Percentiles rank a stretch among this genome's conserved stretches.
phyloP scores from a whole-genome alignment of 2,888 invertebrate genomes.

The Nemotelus nigrinus region DNA sequence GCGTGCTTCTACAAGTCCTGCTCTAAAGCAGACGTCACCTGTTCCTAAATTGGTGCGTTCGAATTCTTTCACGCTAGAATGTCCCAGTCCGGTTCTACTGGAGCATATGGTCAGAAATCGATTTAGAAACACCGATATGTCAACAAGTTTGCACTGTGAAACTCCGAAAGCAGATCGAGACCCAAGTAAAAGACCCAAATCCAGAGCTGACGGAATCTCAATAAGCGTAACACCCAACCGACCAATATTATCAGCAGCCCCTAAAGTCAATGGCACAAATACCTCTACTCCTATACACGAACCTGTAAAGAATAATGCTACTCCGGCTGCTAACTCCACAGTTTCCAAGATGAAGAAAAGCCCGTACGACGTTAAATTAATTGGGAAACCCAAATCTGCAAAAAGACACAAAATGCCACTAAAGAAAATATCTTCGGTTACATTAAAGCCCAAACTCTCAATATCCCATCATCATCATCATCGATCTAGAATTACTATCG shows the following conservation, averaged over 20 bases:
- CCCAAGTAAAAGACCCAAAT: neutral
- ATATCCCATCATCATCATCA: conserved; percentile 9
- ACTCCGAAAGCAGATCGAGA: neutral
- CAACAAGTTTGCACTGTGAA: conserved; percentile 57
- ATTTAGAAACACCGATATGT: conserved; percentile 54
- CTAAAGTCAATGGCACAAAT: neutral
- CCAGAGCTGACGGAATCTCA: too few relatives aligned
- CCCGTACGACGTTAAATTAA: conserved; percentile 52
- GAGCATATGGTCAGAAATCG: conserved; percentile 62
- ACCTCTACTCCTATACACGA: neutral
- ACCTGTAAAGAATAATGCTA: conserved; percentile 16
- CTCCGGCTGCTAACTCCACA: conserved; percentile 22
- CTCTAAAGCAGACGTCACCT: conserved; percentile 57
- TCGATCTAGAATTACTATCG: conserved; percentile 4
- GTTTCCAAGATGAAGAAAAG: conserved; percentile 52
- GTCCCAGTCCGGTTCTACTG: conserved; percentile 78
- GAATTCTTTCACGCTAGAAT: conserved; percentile 81
- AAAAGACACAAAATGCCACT: conserved; percentile 50
- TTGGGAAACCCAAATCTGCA: conserved; percentile 47
- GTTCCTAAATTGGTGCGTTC: conserved; percentile 71
- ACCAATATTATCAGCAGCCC: neutral
- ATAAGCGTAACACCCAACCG: neutral
- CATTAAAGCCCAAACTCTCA: conserved; percentile 38
- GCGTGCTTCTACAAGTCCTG: conserved; percentile 59
- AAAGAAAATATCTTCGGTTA: conserved; percentile 25